phyloP scores from a whole-genome alignment of 53 echinoderm and acorn worm species.

The Antedon mediterranea region DNA sequence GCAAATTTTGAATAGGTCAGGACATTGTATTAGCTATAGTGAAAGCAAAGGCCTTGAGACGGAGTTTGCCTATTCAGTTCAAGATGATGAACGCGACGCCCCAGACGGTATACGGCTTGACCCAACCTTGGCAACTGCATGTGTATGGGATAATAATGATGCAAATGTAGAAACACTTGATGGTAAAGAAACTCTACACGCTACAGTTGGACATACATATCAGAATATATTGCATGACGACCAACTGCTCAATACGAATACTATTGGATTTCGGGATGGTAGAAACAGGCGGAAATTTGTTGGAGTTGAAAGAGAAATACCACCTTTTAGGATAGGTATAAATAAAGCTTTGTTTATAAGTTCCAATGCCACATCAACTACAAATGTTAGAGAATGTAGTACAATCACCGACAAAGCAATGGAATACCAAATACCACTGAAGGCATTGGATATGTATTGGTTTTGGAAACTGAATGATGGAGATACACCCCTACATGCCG shows the following conservation, averaged over 20 bases:
- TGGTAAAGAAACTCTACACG: conserved; percentile 39
- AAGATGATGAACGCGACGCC: conserved; percentile 3
- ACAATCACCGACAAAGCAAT: background rate
- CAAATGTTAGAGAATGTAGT: background rate
- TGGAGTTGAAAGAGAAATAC: conserved; percentile 25
- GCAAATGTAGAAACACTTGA: conserved; percentile 45
- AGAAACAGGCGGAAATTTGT: conserved; percentile 37
- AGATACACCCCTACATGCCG: conserved; percentile 30
- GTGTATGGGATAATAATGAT: conserved; percentile 50
- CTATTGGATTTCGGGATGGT: conserved; percentile 8
- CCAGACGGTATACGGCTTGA: conserved; percentile 34
- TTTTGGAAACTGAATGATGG: conserved; percentile 24
- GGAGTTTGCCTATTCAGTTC: conserved; percentile 40
- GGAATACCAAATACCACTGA: conserved; percentile 3
- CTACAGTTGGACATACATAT: conserved; percentile 47
- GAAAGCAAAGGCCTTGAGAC: conserved; percentile 36
- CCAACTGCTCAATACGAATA: background rate
- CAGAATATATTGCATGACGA: conserved; percentile 30
- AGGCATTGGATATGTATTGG: conserved; percentile 36
- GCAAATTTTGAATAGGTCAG: conserved; percentile 36
- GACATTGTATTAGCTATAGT: conserved; percentile 35
- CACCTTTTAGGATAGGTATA: conserved; percentile 26
- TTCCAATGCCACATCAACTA: background rate
- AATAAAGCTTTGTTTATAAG: conserved; percentile 19
- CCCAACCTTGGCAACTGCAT: conserved; percentile 23